Evolutionary conservation across 2,797 vertebrate species (phyloP).

Genomic region (Danionella dracula): DNA sequence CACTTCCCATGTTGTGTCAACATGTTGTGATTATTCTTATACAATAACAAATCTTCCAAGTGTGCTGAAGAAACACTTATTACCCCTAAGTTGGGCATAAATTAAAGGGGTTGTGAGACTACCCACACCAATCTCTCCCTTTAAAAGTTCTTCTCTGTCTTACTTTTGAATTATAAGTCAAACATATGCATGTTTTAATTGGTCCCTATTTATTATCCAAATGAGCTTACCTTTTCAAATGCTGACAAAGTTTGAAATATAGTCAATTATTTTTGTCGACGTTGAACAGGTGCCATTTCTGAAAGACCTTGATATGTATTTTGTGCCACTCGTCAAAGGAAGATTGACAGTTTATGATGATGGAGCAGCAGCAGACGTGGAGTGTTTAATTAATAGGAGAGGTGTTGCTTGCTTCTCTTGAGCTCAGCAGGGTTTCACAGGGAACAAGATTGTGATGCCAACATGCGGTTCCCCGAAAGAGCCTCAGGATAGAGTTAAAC

Average conservation of each 20-base stretch:
- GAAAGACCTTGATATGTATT: slow-evolving; percentile 30
- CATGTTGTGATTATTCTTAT: slow-evolving; percentile 38
- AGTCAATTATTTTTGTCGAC: not conserved
- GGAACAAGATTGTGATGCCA: slow-evolving; percentile 11
- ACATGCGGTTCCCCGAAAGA: slow-evolving; percentile 17
- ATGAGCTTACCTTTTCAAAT: too few species aligned
- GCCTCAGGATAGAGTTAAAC: slow-evolving; percentile 34
- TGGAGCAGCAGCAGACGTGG: slow-evolving; percentile 7
- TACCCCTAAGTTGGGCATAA: slow-evolving; percentile 37
- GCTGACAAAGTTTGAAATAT: not conserved
- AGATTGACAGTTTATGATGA: slow-evolving; percentile 41
- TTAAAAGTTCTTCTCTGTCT: slow-evolving; percentile 33
- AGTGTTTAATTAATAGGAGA: slow-evolving; percentile 35
- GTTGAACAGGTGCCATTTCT: slow-evolving; percentile 11
- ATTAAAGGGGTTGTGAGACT: slow-evolving; percentile 32
- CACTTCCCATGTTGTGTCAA: slow-evolving; percentile 29
- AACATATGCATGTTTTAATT: slow-evolving; percentile 38
- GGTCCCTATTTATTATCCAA: not conserved
- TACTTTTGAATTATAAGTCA: slow-evolving; percentile 19
- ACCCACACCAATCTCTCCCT: slow-evolving; percentile 33
- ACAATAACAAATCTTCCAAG: slow-evolving; percentile 40
- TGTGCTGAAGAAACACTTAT: slow-evolving; percentile 44
- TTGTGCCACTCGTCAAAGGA: slow-evolving; percentile 12
- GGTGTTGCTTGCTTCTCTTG: slow-evolving; percentile 20
- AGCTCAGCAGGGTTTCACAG: slow-evolving; percentile 14